Evolutionary conservation across 2,888 invertebrate genomes (phyloP).

Genomic region (Calameuta idolon): DNA sequence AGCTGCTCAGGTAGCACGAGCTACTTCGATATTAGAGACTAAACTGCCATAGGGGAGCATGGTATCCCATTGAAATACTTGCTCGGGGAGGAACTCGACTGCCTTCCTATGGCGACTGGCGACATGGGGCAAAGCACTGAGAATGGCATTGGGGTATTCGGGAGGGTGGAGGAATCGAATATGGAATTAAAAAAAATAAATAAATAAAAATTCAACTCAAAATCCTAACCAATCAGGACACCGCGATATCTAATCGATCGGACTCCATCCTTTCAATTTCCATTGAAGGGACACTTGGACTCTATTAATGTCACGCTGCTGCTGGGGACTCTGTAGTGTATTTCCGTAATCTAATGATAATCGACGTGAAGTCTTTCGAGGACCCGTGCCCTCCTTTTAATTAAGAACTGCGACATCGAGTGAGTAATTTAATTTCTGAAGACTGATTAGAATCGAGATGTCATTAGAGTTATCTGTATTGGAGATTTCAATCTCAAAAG

Average conservation of each 20-base stretch:
- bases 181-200: neutral
- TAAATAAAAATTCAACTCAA: neutral
- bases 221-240: neutral
- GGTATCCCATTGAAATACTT: constrained; percentile 35
- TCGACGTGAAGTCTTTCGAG: neutral
- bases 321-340: neutral
- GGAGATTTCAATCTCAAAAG: neutral
- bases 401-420: neutral
- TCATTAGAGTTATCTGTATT: neutral
- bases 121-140: neutral
- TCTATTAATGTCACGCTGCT: neutral
- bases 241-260: neutral
- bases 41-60: constrained; percentile 4
- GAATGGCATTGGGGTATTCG: neutral
- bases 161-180: neutral
- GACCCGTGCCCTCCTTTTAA: neutral
- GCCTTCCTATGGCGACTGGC: constrained; percentile 20
- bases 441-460: neutral
- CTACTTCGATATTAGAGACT: constrained; percentile 54
- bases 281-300: neutral
- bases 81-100: constrained; percentile 50
- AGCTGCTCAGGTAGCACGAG: constrained; percentile 65
- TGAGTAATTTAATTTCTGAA: neutral
- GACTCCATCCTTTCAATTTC: neutral
- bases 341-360: neutral